phyloP scores from a whole-genome alignment of 1,140 invertebrate genomes.

The Drosophila arawakana region DNA sequence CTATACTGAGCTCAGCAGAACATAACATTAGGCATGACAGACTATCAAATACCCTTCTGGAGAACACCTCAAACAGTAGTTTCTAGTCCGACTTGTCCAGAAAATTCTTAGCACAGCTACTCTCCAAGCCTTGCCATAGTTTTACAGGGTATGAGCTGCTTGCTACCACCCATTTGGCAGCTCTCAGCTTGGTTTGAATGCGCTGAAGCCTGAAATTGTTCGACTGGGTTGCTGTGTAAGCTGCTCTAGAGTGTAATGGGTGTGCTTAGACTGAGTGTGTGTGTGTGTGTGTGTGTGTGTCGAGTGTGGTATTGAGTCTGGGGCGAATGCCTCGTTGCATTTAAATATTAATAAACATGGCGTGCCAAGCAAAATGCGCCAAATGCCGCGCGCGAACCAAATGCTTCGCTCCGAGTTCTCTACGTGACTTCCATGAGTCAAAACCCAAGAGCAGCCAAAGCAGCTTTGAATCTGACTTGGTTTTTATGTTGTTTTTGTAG shows the following conservation, averaged over 20 bases:
- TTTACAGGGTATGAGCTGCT: slow-evolving; percentile 7
- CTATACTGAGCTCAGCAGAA: slow-evolving; percentile 7
- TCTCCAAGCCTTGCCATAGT: not conserved
- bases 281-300: slow-evolving; percentile 1
- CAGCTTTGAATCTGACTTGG: slow-evolving; percentile 31
- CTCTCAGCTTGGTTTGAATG: slow-evolving; percentile 22
- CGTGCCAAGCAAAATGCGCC: slow-evolving; percentile 75
- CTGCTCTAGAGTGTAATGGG: slow-evolving; percentile 13
- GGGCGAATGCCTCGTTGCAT: slow-evolving; percentile 77
- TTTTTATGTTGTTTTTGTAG: slow-evolving; percentile 1
- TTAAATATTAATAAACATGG: slow-evolving; percentile 83
- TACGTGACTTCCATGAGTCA: slow-evolving; percentile 81
- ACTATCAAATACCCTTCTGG: slow-evolving; percentile 2
- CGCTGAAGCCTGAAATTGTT: slow-evolving; percentile 80
- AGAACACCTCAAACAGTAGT: not conserved
- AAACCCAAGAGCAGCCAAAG: slow-evolving; percentile 31
- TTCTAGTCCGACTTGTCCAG: not conserved
- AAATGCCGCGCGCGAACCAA: slow-evolving; percentile 66
- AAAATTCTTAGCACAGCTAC: not conserved
- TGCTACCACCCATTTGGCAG: slow-evolving; percentile 26
- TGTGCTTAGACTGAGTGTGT: slow-evolving; percentile 1
- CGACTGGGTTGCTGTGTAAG: slow-evolving; percentile 27
- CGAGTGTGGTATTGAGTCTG: slow-evolving; percentile 24
- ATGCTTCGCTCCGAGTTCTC: slow-evolving; percentile 37
- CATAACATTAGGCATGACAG: not conserved